Base-by-base conservation (phyloP, 2,888 invertebrate species). In the Hermaeophaga mercurialis region DNA sequence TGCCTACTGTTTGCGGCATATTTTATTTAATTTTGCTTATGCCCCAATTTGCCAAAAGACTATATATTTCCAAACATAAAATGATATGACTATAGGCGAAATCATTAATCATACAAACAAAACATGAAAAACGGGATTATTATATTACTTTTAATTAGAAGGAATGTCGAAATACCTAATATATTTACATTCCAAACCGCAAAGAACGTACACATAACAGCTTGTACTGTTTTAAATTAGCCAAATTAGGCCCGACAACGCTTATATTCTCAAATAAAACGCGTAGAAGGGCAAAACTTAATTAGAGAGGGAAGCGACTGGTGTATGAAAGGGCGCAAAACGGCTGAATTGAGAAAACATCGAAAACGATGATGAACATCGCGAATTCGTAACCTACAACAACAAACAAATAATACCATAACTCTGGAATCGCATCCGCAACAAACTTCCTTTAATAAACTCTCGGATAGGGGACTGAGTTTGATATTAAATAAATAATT, bases 331-430 rank as follows among this genome's bases (percentile, higher is more conserved):
- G 8, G 36, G 17, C 17, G 7, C 36, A 47, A 47, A 47, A 34
- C 24, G 24, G 47, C 47, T 50, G 49, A 50, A 50, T 50, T 18
- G 39, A 41, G 49, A 50, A 50, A 50, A 50, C 39, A 50, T 31
- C 49, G 19, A 22, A 50, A 50, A 31, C 31, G 18, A 50, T 50
- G 31, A 50, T 50, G 41, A 50, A 36, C 36, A 36, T 11, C 36
- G 15, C 7, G 12, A 9, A 36, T 15, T 36, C 17, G 36, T 36
- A 36, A 36, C 36, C 17, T 36, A 2, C 36, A 43, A 43, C 43
- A 43, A 43, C 24, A 22, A 43, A 43, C 43, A 43, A 26, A 43
- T 24, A 36, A 36, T 36, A 17, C 14, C 12, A 43, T 18, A 43
- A 43, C 22, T 43, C 43, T 24, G 11, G 24, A 43, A 12, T 43